Conservation (phyloP, 2,888 invertebrate species). For the Sericinus montela region DNA sequence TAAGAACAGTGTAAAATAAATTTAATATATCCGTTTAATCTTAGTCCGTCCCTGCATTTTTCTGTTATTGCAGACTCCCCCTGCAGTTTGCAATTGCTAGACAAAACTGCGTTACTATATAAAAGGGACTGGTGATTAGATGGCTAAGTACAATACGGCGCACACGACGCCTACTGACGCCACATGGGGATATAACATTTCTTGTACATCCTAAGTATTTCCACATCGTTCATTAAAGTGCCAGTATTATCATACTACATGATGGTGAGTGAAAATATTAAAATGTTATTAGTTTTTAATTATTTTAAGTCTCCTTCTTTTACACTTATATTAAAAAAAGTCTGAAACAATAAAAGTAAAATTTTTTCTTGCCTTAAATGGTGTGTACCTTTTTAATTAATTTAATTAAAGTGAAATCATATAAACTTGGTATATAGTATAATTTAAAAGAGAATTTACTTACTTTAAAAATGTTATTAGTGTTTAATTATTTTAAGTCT, state of each 20-base stretch:
- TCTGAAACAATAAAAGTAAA: no score
- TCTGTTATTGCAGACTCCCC: conserved; percentile 64
- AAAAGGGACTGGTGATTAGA: conserved; percentile 76
- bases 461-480: no score
- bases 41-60: conserved; percentile 55
- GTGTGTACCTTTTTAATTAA: no score
- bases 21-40: no score
- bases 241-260: conserved; percentile 23
- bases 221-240: conserved; percentile 25
- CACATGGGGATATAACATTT: conserved; percentile 52
- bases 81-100: conserved; percentile 66
- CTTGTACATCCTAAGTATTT: conserved; percentile 31
- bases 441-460: no score
- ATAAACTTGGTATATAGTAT: no score
- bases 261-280: conserved; percentile 47
- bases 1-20: no score
- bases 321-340: no score
- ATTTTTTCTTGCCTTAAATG: no score
- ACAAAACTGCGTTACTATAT: conserved; percentile 71
- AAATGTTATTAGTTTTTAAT: neutral
- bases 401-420: no score
- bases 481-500: no score
- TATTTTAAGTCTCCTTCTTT: no score
- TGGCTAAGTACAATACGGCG: conserved; percentile 68
- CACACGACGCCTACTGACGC: conserved; percentile 49